Percentiles rank a stretch among this genome's conserved stretches.
Conservation (phyloP, 2,888 invertebrate species). For the Drosophila fulvimacula region DNA sequence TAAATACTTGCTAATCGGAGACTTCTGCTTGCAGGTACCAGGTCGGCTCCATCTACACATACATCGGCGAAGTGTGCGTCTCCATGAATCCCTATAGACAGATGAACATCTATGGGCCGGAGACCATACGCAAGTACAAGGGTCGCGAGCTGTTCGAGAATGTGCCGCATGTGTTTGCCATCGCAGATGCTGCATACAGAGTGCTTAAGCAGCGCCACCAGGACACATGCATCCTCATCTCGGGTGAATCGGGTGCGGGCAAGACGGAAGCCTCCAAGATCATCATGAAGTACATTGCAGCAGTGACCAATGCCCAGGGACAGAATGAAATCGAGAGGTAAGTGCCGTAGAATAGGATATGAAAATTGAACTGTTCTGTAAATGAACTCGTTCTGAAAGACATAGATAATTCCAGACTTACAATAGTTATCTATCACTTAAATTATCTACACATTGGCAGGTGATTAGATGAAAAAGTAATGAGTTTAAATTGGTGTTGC, state of each 20-base stretch:
- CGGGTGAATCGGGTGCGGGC: slow-evolving; percentile 98
- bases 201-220: slow-evolving; percentile 95
- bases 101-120: slow-evolving; percentile 95
- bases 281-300: slow-evolving; percentile 99
- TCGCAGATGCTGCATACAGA: slow-evolving; percentile 98
- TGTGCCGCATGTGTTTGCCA: slow-evolving; percentile 98
- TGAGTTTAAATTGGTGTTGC: too few relatives aligned
- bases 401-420: too few relatives aligned
- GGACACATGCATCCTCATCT: slow-evolving; percentile 99
- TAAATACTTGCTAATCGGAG: slow-evolving; percentile 2
- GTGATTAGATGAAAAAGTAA: too few relatives aligned
- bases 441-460: too few relatives aligned
- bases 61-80: slow-evolving; percentile 99
- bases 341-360: slow-evolving; percentile 31
- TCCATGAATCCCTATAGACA: slow-evolving; percentile 98
- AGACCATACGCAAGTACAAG: slow-evolving; percentile 95
- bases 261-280: slow-evolving; percentile 99
- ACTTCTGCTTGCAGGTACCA: slow-evolving; percentile 88
- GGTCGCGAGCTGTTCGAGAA: slow-evolving; percentile 98
- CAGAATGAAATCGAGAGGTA: slow-evolving; percentile 98
- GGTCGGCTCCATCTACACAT: slow-evolving; percentile 97
- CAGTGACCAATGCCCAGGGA: slow-evolving; percentile 96
- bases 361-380: neutral
- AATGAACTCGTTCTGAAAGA: neutral
- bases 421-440: too few relatives aligned